A percentile compares a stretch with the other conserved stretches of the same genome.
phyloP scores from a whole-genome alignment of 2,113 vertebrate species.

The Gallinago paraguaiae region DNA sequence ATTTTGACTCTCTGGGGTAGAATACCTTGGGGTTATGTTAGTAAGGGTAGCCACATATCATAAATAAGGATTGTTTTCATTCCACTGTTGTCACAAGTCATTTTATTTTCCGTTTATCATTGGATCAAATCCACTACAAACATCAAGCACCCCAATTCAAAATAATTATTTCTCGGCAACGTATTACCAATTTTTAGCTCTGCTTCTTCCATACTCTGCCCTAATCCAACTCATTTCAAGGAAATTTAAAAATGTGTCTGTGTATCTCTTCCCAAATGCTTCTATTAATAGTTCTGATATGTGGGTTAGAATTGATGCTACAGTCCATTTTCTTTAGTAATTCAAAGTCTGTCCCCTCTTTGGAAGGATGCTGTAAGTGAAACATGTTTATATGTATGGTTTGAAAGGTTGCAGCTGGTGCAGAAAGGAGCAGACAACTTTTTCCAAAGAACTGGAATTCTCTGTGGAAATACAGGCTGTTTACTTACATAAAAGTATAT shows the following conservation, averaged over 20 bases:
- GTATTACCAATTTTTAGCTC: not conserved
- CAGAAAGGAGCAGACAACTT: not conserved
- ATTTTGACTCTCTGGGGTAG: slow-evolving; percentile 5
- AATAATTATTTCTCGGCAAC: slow-evolving; percentile 30
- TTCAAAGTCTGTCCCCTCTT: not conserved
- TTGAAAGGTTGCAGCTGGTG: not conserved
- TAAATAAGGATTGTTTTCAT: slow-evolving; percentile 55
- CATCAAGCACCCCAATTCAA: not conserved
- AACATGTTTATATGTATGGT: not conserved
- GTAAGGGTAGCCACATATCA: not conserved
- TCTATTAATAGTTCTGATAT: slow-evolving; percentile 10
- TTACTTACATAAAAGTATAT: not conserved
- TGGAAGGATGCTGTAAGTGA: not conserved
- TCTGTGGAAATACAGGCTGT: not conserved
- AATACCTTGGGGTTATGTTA: slow-evolving; percentile 23
- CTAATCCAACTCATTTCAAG: not conserved
- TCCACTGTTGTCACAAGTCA: not conserved
- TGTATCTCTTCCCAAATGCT: not conserved
- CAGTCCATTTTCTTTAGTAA: not conserved
- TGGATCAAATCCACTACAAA: slow-evolving; percentile 36
- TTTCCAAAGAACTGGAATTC: not conserved
- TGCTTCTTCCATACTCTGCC: not conserved
- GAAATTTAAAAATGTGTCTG: slow-evolving; percentile 1
- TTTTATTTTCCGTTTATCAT: slow-evolving; percentile 21
- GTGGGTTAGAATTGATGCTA: not conserved